Conservation (phyloP, 2,113 vertebrate genomes). For the Neomonachus schauinslandi region DNA sequence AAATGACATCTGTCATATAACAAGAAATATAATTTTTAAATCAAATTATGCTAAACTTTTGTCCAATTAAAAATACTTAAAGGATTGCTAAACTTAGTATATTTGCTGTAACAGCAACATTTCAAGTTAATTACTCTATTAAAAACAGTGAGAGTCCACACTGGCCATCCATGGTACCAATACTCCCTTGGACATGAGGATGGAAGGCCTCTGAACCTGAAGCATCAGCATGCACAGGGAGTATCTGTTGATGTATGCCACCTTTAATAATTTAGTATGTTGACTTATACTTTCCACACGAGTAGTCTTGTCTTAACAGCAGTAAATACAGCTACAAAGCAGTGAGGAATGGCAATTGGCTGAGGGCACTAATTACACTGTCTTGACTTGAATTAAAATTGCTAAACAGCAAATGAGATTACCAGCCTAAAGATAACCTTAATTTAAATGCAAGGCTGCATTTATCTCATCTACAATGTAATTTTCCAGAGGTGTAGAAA, state of each 20-base stretch:
- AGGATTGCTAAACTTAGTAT: conserved; percentile 43
- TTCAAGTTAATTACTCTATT: conserved; percentile 50
- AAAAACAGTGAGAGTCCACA: conserved; percentile 59
- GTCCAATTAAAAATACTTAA: conserved; percentile 51
- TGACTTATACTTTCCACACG: conserved; percentile 85
- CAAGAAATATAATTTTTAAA: not conserved
- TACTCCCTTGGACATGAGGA: not conserved
- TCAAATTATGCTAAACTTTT: conserved; percentile 37
- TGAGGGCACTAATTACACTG: conserved; percentile 87
- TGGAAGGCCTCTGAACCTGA: conserved; percentile 54
- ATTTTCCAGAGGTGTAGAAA: conserved; percentile 82
- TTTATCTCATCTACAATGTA: conserved; percentile 84
- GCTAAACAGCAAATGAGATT: conserved; percentile 87
- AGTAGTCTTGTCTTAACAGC: conserved; percentile 88
- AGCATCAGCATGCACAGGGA: conserved; percentile 82
- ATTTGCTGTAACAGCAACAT: conserved; percentile 3
- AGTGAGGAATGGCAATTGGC: conserved; percentile 84
- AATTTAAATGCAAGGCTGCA: conserved; percentile 83
- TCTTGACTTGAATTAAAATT: conserved; percentile 87
- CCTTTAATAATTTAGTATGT: conserved; percentile 89
- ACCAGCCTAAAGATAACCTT: conserved; percentile 84
- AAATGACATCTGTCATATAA: conserved; percentile 2
- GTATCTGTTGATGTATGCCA: conserved; percentile 79
- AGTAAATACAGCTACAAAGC: conserved; percentile 88
- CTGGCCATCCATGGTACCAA: conserved; percentile 36